phyloP scores from a whole-genome alignment of 2,888 invertebrate species.

The Cataglyphis altisquamis region DNA sequence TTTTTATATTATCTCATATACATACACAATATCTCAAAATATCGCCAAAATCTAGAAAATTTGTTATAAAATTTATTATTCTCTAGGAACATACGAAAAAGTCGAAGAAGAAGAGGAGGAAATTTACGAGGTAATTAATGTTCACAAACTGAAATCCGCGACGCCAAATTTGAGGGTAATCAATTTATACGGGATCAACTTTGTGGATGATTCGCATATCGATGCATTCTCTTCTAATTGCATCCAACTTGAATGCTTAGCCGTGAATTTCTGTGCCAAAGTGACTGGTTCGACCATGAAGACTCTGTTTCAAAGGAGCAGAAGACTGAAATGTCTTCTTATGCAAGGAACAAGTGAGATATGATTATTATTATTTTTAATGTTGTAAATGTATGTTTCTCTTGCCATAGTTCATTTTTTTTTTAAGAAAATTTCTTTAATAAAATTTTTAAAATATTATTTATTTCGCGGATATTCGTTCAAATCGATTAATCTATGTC shows the following conservation, averaged over 20 bases:
- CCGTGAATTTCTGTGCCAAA: constrained; percentile 98
- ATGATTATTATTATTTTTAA: background rate
- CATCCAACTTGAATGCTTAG: constrained; percentile 98
- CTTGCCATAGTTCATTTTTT: background rate
- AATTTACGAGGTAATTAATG: constrained; percentile 99
- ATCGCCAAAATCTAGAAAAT: background rate
- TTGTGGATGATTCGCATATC: constrained; percentile 99
- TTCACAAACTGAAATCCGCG: constrained; percentile 98
- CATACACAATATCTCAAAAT: background rate
- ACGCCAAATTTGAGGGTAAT: constrained; percentile 99
- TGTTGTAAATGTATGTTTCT: background rate
- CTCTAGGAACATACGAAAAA: constrained; percentile 96
- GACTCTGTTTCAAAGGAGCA: constrained; percentile 96
- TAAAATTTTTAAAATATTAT: background rate
- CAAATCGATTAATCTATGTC: background rate
- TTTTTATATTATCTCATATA: background rate
- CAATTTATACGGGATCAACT: constrained; percentile 99
- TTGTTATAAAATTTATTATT: constrained; percentile 1
- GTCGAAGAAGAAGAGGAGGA: constrained; percentile 99
- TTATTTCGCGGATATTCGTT: background rate
- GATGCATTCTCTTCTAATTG: constrained; percentile 99
- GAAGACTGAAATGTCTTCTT: constrained; percentile 95
- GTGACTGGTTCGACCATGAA: constrained; percentile 98
- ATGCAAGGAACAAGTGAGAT: constrained; percentile 97
- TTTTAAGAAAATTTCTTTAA: background rate